phyloP scores from a whole-genome alignment of 2,797 vertebrate species.

The Numenius phaeopus region DNA sequence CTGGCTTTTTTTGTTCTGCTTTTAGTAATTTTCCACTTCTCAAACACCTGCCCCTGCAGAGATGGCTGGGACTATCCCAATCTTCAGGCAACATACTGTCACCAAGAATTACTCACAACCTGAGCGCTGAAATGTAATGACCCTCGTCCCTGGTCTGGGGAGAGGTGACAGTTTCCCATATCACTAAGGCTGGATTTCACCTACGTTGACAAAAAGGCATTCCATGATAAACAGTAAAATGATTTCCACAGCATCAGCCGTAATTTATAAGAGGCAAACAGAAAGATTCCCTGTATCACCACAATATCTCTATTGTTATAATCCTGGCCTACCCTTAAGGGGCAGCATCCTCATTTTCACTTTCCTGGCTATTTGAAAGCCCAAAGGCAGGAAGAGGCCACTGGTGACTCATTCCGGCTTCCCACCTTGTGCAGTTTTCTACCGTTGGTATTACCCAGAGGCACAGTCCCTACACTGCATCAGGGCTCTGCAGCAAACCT shows the following conservation, averaged over 20 bases:
- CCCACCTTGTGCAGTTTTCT: neutral
- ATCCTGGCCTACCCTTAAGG: conserved; percentile 15
- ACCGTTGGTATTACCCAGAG: neutral
- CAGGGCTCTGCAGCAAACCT: neutral
- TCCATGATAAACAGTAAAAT: neutral
- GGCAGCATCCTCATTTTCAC: conserved; percentile 29
- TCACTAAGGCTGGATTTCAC: neutral
- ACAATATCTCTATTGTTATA: neutral
- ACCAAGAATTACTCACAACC: neutral
- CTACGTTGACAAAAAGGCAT: neutral
- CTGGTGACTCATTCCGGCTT: neutral
- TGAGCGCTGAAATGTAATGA: neutral
- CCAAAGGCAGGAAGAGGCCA: neutral
- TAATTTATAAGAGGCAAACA: neutral
- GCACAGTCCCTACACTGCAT: neutral
- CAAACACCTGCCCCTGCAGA: conserved; percentile 36
- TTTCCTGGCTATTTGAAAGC: neutral
- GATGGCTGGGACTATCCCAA: conserved; percentile 8
- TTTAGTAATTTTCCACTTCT: conserved; percentile 56
- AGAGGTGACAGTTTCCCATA: neutral
- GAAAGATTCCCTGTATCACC: neutral
- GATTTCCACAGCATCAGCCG: neutral
- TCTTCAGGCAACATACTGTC: neutral
- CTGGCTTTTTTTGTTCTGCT: conserved; percentile 50
- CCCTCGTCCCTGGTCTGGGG: accelerated